Conservation (phyloP, 2,888 invertebrate species). For the Caenorhabditis sp. region DNA sequence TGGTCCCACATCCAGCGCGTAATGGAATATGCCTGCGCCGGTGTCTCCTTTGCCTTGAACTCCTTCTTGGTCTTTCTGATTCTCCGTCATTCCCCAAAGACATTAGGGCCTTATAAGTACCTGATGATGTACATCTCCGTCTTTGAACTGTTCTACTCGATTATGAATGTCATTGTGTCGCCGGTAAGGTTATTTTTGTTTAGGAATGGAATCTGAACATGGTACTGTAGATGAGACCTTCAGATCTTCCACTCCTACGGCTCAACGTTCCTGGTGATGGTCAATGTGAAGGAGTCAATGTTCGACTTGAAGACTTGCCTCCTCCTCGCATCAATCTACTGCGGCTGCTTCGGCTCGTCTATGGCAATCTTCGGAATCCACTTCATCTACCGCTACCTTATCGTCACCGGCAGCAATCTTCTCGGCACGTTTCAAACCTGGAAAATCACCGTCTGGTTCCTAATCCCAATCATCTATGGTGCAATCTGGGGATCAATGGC, state of each 20-base stretch:
- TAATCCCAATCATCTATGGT: constrained; percentile 50
- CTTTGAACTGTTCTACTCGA: constrained; percentile 43
- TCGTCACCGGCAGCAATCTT: constrained; percentile 46
- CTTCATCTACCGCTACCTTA: constrained; percentile 46
- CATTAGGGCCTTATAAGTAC: constrained; percentile 40
- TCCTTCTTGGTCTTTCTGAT: constrained; percentile 42
- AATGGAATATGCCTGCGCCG: no score
- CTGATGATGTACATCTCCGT: constrained; percentile 49
- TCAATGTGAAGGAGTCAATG: constrained; percentile 32
- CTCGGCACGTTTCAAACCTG: constrained; percentile 37
- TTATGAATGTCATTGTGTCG: constrained; percentile 38
- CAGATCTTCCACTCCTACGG: constrained; percentile 51
- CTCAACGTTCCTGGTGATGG: constrained; percentile 39
- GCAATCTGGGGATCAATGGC: constrained; percentile 45
- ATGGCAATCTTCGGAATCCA: constrained; percentile 47
- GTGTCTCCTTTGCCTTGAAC: constrained; percentile 34
- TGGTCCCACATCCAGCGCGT: no score
- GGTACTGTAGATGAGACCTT: not conserved
- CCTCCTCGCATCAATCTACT: constrained; percentile 39
- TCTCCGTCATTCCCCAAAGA: constrained; percentile 33
- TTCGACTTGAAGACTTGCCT: constrained; percentile 39
- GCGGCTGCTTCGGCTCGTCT: constrained; percentile 50
- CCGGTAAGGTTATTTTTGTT: no score
- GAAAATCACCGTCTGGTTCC: constrained; percentile 39
- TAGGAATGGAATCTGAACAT: no score